phyloP scores from a whole-genome alignment of 1,140 invertebrate genomes.

The Musca domestica region DNA sequence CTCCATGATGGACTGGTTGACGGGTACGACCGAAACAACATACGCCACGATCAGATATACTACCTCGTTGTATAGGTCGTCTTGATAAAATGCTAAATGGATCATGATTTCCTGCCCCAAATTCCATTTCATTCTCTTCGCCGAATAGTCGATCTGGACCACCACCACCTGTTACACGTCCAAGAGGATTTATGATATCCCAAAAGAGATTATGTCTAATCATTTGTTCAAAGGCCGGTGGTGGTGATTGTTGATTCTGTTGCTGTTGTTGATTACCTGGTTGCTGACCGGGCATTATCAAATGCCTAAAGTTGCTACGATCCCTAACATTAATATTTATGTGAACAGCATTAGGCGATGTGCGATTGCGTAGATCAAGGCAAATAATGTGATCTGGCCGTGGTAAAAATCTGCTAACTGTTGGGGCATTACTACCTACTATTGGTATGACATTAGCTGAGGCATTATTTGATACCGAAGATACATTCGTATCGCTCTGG shows the following conservation, averaged over 20 bases:
- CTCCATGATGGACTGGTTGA: constrained; percentile 41
- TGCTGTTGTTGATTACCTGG: constrained; percentile 24
- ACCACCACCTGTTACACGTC: constrained; percentile 16
- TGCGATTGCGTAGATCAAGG: constrained; percentile 34
- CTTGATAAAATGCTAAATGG: constrained; percentile 24
- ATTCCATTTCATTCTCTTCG: background rate
- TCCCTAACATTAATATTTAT: background rate
- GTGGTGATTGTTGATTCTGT: constrained; percentile 27
- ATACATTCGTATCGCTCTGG: background rate
- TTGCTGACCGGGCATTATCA: background rate
- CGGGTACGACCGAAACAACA: constrained; percentile 45
- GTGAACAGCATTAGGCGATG: constrained; percentile 26
- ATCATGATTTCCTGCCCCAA: background rate
- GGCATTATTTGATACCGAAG: background rate
- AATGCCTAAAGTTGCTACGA: background rate
- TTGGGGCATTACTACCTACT: constrained; percentile 34
- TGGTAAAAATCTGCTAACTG: constrained; percentile 41
- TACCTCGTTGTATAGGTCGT: constrained; percentile 14
- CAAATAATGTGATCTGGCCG: constrained; percentile 45
- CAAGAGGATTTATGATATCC: constrained; percentile 46
- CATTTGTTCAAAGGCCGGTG: constrained; percentile 35
- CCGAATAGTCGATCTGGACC: background rate
- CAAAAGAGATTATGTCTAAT: constrained; percentile 47
- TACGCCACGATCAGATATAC: constrained; percentile 45
- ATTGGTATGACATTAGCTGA: constrained; percentile 10